Percentiles rank a stretch among this genome's conserved stretches.
Evolutionary conservation across 2,888 invertebrate species (phyloP).

Genomic region (Xylota sylvarum): DNA sequence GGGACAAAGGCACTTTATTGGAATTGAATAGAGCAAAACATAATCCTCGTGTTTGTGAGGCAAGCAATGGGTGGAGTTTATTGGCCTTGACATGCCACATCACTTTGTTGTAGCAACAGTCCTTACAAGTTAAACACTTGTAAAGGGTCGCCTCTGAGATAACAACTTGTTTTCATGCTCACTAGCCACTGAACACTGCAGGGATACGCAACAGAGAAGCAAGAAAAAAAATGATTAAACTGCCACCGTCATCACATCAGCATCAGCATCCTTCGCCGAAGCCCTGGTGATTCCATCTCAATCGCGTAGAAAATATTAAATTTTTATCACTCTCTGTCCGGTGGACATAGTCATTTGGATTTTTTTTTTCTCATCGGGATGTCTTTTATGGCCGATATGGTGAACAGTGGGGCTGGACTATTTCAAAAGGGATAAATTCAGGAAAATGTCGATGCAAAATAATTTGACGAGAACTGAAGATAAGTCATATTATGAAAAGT

Average conservation of each 20-base stretch:
- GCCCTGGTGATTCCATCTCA: constrained; percentile 11
- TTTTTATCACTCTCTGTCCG: constrained; percentile 38
- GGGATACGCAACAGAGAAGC: neutral
- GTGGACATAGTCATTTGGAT: neutral
- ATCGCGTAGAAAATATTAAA: constrained; percentile 50
- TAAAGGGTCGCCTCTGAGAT: constrained; percentile 28
- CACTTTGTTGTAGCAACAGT: constrained; percentile 45
- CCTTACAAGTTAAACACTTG: constrained; percentile 57
- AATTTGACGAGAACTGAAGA: no score
- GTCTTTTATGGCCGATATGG: neutral
- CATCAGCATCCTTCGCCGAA: neutral
- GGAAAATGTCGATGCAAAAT: no score
- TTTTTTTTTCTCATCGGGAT: constrained; percentile 5
- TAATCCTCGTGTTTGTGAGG: constrained; percentile 8
- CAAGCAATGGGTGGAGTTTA: constrained; percentile 12
- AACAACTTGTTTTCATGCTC: constrained; percentile 51
- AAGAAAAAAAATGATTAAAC: neutral
- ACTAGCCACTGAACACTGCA: neutral
- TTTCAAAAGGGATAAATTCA: neutral
- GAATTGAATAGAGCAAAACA: constrained; percentile 30
- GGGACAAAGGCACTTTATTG: constrained; percentile 42
- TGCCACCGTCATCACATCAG: constrained; percentile 44
- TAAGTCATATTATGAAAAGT: no score
- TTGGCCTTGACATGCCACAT: constrained; percentile 44
- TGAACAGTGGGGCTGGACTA: neutral